Evolutionary conservation across 2,888 invertebrate species (phyloP), one percentile per base, ranked within the genome.

Genomic region (Tipula helvola): DNA sequence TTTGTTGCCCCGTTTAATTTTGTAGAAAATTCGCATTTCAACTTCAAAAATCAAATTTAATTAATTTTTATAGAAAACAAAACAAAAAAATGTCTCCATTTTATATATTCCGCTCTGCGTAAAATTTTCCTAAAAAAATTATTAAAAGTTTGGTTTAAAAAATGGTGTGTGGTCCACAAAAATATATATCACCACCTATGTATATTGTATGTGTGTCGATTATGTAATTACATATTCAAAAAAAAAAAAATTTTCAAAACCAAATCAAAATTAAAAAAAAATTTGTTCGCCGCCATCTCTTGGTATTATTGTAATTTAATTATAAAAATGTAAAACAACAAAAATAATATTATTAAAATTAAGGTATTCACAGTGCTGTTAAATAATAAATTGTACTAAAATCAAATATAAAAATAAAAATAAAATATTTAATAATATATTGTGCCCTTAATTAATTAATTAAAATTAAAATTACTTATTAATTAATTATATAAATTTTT

Each of bases 361-460:
- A 88, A 88, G 87, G 87, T 86, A 93, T 94, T 7, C 7, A 93
- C 93, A 93, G 93, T 93, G 36, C 36, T 84, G 93, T 52, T 57
- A 86, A 86, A 86, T 36, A 39, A 57, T 52, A 86, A 57, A 86
- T 28, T 18, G 41, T 42, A 85, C 41, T 18, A 85, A 42, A 85
- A 85, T 18, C 7, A 85, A 85, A 85, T 16, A 84, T 28, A 44
- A 44, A 16, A 44, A 28, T 85, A 7, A 13, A 86, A 44, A 28
- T 28, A 83, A 13, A 83, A 83, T 84, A 7, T 84, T 39, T 84
- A 84, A 84, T 39, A 84, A n/a, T 16, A 84, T 36, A 86, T 28
- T 86, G 86, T 86, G 86, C 86, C 86, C 86, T 86, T 86, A 86
- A 86, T 86, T 86, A 86, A 44, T 44, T 47, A 84, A 84, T 84